Evolutionary conservation across 2,888 invertebrate genomes (phyloP).

Genomic region (Torymus auratus): DNA sequence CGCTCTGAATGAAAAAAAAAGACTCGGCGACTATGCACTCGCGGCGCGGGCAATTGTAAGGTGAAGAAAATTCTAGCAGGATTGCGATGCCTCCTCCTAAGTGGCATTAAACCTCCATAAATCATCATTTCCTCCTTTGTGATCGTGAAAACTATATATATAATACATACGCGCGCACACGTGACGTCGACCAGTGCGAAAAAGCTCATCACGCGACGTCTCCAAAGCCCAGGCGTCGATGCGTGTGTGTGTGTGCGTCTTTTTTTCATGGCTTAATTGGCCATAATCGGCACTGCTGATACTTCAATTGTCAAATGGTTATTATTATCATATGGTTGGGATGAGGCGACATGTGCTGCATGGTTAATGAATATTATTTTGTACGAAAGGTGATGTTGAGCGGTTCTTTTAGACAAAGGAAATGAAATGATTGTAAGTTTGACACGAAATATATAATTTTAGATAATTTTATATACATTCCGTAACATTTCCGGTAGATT

Average conservation of each 20-base stretch:
- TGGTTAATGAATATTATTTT: no score
- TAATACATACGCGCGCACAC: background rate
- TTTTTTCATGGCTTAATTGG: constrained; percentile 36
- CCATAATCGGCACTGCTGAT: constrained; percentile 21
- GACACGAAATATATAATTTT: no score
- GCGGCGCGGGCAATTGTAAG: background rate
- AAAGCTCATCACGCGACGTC: constrained; percentile 30
- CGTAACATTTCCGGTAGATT: no score
- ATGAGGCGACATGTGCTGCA: no score
- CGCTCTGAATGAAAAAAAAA: no score
- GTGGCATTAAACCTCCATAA: constrained; percentile 50
- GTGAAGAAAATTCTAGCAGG: constrained; percentile 41
- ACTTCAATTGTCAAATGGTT: constrained; percentile 37
- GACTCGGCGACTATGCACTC: no score
- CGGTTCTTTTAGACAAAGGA: no score
- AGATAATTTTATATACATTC: no score
- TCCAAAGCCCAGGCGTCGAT: constrained; percentile 11
- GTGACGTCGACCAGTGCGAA: constrained; percentile 2
- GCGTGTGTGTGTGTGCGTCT: background rate
- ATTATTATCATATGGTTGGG: background rate
- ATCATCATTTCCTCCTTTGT: constrained; percentile 52
- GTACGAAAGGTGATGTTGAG: no score
- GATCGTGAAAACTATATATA: constrained; percentile 16
- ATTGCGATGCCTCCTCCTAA: constrained; percentile 17
- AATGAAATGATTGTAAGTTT: no score